Percentiles rank a stretch among this genome's conserved stretches.
Conservation (phyloP, 1,140 invertebrate species). For the Drosophila biarmipes region DNA sequence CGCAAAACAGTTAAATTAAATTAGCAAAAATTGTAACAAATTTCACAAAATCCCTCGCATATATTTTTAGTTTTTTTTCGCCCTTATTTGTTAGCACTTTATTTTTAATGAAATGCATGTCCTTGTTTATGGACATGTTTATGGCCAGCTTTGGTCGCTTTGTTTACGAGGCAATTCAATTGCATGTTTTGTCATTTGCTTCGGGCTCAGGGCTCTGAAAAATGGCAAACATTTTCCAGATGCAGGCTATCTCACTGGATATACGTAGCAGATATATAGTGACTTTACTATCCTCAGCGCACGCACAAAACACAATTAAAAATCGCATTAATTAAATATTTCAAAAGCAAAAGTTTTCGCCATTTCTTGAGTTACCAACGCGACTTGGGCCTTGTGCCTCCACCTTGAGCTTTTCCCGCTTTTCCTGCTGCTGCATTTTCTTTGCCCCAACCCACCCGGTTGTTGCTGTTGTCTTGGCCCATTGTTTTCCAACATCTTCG, state of each 20-base stretch:
- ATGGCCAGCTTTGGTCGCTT: slow-evolving; percentile 38
- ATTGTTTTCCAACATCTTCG: slow-evolving; percentile 62
- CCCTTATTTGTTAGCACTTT: slow-evolving; percentile 10
- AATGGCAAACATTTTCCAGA: slow-evolving; percentile 22
- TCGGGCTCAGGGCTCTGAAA: slow-evolving; percentile 5
- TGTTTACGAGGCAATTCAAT: slow-evolving; percentile 50
- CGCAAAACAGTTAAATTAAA: slow-evolving; percentile 68
- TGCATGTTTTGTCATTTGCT: slow-evolving; percentile 60
- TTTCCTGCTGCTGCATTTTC: slow-evolving; percentile 8
- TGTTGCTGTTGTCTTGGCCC: slow-evolving; percentile 41
- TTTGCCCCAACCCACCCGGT: not conserved
- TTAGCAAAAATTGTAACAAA: slow-evolving; percentile 71
- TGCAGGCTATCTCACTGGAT: not conserved
- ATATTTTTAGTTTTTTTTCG: slow-evolving; percentile 1
- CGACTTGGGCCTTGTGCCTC: slow-evolving; percentile 41
- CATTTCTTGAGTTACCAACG: slow-evolving; percentile 68
- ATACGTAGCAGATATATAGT: too few relatives aligned
- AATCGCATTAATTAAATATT: slow-evolving; percentile 83
- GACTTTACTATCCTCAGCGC: not conserved
- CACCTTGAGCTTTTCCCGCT: not conserved
- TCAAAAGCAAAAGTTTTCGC: slow-evolving; percentile 77
- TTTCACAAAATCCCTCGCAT: slow-evolving; percentile 17
- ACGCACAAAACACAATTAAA: slow-evolving; percentile 69
- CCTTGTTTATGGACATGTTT: slow-evolving; percentile 64
- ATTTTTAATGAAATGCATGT: slow-evolving; percentile 31